Base-by-base conservation (phyloP, 1,140 invertebrate genomes). In the Helicoverpa armigera region DNA sequence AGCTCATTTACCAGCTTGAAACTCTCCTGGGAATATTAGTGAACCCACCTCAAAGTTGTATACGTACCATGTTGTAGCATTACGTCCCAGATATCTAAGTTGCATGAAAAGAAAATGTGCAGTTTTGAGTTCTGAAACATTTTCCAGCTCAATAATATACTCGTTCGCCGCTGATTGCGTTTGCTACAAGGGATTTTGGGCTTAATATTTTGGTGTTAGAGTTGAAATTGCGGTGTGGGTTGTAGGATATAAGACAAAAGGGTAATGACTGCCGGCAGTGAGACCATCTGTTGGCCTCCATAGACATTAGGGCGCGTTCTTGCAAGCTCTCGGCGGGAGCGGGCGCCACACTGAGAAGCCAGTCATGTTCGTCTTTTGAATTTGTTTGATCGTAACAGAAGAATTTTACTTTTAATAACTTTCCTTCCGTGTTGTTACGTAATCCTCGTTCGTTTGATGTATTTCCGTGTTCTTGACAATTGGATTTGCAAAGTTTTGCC, bases 101-200 rank as follows among this genome's bases (percentile, higher is more conserved):
- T 73, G 53, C 70, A 73, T 73, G 70, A 58, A 73, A 73, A 73
- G 72, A 86, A 87, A 89, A 88, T 87, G 63, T 88, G 85, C 83
- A 89, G 84, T 90, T 89, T 90, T 87, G 83, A 88, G 84, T 89
- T 88, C 86, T 84, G 82, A 84, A 87, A 85, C 84, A 89, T 89
- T 91, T 88, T 89, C 87, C 83, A 88, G 84, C 86, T 87, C 86
- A 87, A 89, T 87, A 90, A 87, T 87, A 83, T 86, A 89, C 83
- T 87, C 85, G 85, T 86, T 89, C 79, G 82, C 72, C 70, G 82
- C 77, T 87, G 86, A 89, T 86, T 87, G 79, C 70, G 76, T 50
- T 75, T 16, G 0, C 13, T 43, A 31, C 29, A 48, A 14, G 9
- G 10, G 31, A 85, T 60, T 81, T 53, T 83, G 16, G 13, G 16